A percentile compares a stretch with the other conserved stretches of the same genome.
Evolutionary conservation across 2,888 invertebrate genomes (phyloP).

Genomic region (Lumbricus terrestris): DNA sequence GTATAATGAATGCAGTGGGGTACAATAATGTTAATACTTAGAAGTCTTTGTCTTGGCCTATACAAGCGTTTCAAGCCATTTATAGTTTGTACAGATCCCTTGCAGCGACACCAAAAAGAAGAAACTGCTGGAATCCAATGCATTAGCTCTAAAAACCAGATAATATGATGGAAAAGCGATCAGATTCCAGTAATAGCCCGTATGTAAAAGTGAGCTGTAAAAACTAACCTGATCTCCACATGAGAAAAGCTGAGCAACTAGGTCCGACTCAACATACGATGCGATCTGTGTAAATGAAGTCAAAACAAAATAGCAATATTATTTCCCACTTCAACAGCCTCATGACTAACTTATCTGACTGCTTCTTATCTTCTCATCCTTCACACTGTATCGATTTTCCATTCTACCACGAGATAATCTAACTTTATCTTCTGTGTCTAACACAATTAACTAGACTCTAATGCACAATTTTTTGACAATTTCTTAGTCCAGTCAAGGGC

Average conservation of each 20-base stretch:
- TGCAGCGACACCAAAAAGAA: too few species aligned
- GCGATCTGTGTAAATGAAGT: background rate
- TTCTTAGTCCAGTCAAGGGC: background rate
- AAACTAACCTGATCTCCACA: background rate
- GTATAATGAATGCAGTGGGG: too few species aligned
- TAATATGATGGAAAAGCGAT: too few species aligned
- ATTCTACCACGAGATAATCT: background rate
- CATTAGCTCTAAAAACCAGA: too few species aligned
- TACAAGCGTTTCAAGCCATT: too few species aligned
- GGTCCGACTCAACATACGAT: background rate
- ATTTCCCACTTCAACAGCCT: background rate
- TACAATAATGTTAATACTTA: too few species aligned
- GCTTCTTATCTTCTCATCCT: background rate
- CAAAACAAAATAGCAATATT: background rate
- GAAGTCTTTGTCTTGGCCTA: too few species aligned
- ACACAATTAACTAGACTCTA: background rate
- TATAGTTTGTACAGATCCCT: too few species aligned
- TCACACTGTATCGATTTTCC: background rate
- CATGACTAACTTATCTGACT: background rate
- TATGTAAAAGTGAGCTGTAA: background rate
- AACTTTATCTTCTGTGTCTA: background rate
- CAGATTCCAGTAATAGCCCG: too few species aligned
- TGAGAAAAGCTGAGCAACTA: constrained; percentile 12
- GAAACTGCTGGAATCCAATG: too few species aligned
- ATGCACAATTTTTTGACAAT: background rate